Base-by-base conservation (phyloP, 1,140 invertebrate species). In the Pemphigus obesinymphae region DNA sequence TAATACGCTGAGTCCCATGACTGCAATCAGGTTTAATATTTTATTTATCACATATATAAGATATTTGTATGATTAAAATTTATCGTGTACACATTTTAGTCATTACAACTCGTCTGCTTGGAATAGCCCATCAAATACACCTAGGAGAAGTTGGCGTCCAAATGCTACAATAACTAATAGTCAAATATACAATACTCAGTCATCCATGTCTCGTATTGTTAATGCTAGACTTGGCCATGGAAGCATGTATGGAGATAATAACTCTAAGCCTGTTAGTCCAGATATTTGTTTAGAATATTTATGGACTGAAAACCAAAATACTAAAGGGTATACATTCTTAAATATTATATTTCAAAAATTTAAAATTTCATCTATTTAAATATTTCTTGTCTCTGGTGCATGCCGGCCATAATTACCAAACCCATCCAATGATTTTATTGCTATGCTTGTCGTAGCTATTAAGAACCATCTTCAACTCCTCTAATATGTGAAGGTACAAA, bases 221-320 rank as follows among this genome's bases (percentile, higher is more conserved):
- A 84, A 85, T 76, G 84, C 84, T 61, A 63, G 85, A 11, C 82
- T 85, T 10, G 85, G 84, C 34, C 45, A 73, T 72, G 26, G 70
- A 82, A 34, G 82, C 84, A n/a, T 86, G 86, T 80, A 80, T 80
- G 76, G 34, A 45, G 76, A 82, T 43, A 55, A 82, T 34, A 86
- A 87, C 48, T 89, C 91, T 5, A 90, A 93, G 84, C 93, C 94
- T 6, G 87, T 96, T 20, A 92, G 92, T 82, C 95, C 95, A 1
- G 92, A 94, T 84, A 89, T 96, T 72, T 96, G 95, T 86, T 88
- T 97, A 26, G 95, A 97, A 85, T 92, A 95, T 84, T 88, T 96
- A 23, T 97, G 95, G 95, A 94, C 92, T 0, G 95, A 97, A 85
- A 92, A 88, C 83, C 88, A 88, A 58, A 88, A 87, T n/a, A 86